These are phyloP conservation scores for Calliopum simillimum DNA, from an alignment of 2,888 invertebrate genomes.

Conservation along the genomic window DNA sequence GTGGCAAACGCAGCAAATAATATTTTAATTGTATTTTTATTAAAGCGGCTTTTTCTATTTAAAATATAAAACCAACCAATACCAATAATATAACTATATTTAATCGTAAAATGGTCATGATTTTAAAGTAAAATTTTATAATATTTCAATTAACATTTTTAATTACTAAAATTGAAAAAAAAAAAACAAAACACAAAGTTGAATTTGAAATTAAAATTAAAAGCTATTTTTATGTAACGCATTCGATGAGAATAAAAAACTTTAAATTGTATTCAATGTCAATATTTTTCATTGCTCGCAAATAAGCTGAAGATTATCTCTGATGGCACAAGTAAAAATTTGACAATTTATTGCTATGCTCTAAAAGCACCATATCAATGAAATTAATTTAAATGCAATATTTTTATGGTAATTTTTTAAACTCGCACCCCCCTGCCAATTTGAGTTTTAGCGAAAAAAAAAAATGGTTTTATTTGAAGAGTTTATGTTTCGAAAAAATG, in stretches of 20 bases:
- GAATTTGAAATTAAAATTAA: neutral
- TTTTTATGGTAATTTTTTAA: too few relatives aligned
- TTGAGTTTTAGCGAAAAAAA: too few relatives aligned
- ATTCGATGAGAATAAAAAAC: neutral
- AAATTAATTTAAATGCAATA: too few relatives aligned
- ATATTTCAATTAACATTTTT: neutral
- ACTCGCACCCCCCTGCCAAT: too few relatives aligned
- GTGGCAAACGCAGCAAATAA: constrained; percentile 67
- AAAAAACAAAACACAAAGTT: neutral
- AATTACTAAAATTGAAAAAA: neutral
- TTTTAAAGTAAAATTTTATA: constrained; percentile 21
- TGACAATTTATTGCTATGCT: too few relatives aligned
- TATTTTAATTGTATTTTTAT: constrained; percentile 39
- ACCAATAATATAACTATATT: constrained; percentile 14
- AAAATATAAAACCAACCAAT: constrained; percentile 34
- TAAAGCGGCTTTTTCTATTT: constrained; percentile 26
- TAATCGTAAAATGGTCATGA: constrained; percentile 19
- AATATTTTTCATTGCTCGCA: too few relatives aligned
- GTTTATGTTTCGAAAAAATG: too few relatives aligned
- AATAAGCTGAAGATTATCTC: too few relatives aligned
- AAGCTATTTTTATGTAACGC: constrained; percentile 21
- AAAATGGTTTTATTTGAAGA: too few relatives aligned
- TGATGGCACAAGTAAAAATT: too few relatives aligned
- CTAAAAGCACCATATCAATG: too few relatives aligned
- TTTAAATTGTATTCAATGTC: too few relatives aligned